Base-by-base conservation (phyloP, 2,797 vertebrate genomes). In the Tauraco hartlaubi region DNA sequence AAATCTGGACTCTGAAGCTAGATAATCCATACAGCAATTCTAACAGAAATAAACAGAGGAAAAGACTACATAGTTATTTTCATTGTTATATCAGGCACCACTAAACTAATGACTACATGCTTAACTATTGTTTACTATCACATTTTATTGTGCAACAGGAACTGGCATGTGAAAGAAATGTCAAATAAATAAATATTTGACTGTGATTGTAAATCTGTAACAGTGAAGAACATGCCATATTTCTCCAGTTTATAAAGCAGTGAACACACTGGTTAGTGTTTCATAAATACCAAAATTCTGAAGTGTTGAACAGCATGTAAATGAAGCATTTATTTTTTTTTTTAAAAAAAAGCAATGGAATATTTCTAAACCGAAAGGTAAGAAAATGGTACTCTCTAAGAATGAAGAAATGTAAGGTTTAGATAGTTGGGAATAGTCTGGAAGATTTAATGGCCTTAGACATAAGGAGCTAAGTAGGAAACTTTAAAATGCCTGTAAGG, bases 141-240 rank as follows among this genome's bases (percentile, higher is more conserved):
- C 31, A 22, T 68, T 89, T 91, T 72, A 85, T 61, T 79, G 52
- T 46, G 61, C 49, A 94, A 68, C 17, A 88, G 55, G 39, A 91
- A 85, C 37, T 11, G 2, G 17, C 46, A 92, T 19, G 14, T 22
- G 56, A 79, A 63, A 48, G 72, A 94, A 94, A 88, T 49, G 2
- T 22, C 66, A 92, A 75, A 89, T 55, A 87, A 94, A 88, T 58
- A 92, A 89, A 91, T 35, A n/a, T 25, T 75, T 92, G 59, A 41
- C 22, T 71, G 48, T 37, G 56, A 76, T 15, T 64, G 56, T 83
- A 85, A 83, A 82, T 37, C 52, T 80, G 14, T 63, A 55, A 58
- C 21, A 83, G 44, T 55, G 55, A 83, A 88, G 64, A 93, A 56
- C 3, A 39, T 39, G 33, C 9, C 21, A 64, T 88, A 59, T 58